Evolutionary conservation across 2,888 invertebrate genomes (phyloP).

Genomic region (Caenorhabditis zanzibari): DNA sequence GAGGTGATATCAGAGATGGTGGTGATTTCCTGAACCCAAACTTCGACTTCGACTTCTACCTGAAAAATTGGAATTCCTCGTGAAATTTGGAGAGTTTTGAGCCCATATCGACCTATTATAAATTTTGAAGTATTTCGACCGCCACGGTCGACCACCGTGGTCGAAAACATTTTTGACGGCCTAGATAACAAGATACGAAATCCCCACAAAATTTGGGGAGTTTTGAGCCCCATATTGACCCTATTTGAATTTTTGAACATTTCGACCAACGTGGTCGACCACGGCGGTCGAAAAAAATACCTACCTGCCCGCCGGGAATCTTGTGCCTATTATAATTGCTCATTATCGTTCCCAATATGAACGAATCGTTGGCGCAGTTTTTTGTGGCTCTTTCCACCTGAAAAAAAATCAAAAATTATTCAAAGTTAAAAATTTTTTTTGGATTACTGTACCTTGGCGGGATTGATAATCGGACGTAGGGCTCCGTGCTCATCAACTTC

Average conservation of each 20-base stretch:
- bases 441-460: constrained; percentile 35
- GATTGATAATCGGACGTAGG: constrained; percentile 76
- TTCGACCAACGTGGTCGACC: constrained; percentile 2
- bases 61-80: constrained; percentile 18
- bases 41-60: constrained; percentile 81
- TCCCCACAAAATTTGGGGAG: background rate
- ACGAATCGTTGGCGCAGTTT: constrained; percentile 81
- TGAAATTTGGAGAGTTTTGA: background rate
- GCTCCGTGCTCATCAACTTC: constrained; percentile 81
- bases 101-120: background rate
- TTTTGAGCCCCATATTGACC: constrained; percentile 1
- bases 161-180: background rate
- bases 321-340: constrained; percentile 81
- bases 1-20: constrained; percentile 83
- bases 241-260: background rate
- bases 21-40: constrained; percentile 83
- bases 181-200: background rate
- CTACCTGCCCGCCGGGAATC: constrained; percentile 81
- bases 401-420: too few species aligned
- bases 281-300: background rate
- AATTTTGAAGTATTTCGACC: background rate
- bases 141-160: background rate
- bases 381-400: constrained; percentile 69
- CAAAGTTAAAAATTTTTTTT: background rate
- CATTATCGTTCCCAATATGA: constrained; percentile 76